Base-by-base conservation (phyloP, 2,797 vertebrate genomes). In the Notolepis coatsorum region DNA sequence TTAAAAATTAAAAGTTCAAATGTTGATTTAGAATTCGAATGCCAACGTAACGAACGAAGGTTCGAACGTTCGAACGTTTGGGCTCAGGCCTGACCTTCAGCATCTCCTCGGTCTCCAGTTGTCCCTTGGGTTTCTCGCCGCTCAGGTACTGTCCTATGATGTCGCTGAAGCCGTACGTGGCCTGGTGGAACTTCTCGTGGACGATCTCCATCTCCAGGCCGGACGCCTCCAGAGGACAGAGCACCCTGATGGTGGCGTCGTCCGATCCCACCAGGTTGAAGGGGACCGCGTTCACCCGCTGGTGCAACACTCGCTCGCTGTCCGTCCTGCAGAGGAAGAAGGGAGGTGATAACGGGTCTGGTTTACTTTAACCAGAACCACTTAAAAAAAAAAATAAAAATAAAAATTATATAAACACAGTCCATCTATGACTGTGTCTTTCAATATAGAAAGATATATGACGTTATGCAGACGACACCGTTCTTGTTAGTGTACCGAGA, bases 41-140 rank as follows among this genome's bases (percentile, higher is more conserved):
- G n/a, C n/a, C n/a, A n/a, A n/a, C n/a, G n/a, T n/a, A n/a, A n/a
- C n/a, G n/a, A n/a, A n/a, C n/a, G n/a, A n/a, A n/a, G n/a, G n/a
- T n/a, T n/a, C n/a, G n/a, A n/a, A n/a, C n/a, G n/a, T n/a, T n/a
- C n/a, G n/a, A n/a, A n/a, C n/a, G n/a, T n/a, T n/a, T 12, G 13
- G 31, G 2, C 5, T 35, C 31, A 6, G 13, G 13, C 7, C 31
- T 71, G 13, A 88, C 89, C 10, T 93, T 93, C 42, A 96, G 91
- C 89, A 96, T 94, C 82, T 96, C 94, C 73, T 97, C 96, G 0
- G 92, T 96, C 90, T 97, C 95, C 74, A 97, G 82, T 61, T 95
- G 91, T 33, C 96, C 95, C 77, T 95, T 96, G 35, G 93, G 90
- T 63, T 96, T 97, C 82, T 96, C 94, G 7, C 96, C 95, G 0